A percentile compares a stretch with the other conserved stretches of the same genome.
These are phyloP conservation scores for Macrosteles quadrilineatus DNA, from an alignment of 1,140 invertebrate genomes.

Conservation along the genomic window DNA sequence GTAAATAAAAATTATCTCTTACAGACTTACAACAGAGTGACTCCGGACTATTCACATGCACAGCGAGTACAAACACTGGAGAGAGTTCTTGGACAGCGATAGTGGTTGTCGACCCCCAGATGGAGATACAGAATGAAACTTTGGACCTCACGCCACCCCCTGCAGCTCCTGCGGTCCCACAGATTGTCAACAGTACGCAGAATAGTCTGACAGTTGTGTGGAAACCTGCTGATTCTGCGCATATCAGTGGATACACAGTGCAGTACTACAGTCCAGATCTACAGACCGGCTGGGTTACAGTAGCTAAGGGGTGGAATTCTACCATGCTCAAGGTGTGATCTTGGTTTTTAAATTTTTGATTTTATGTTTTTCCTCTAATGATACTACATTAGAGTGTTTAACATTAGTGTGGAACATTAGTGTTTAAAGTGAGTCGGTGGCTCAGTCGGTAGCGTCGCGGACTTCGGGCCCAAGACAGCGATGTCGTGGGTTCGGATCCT, in stretches of 20 bases:
- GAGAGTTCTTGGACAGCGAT: constrained; percentile 80
- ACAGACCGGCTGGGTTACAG: constrained; percentile 73
- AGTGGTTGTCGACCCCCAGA: constrained; percentile 75
- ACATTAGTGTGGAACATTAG: too few relatives aligned
- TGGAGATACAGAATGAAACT: constrained; percentile 78
- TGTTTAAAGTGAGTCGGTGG: too few relatives aligned
- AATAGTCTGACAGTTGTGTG: constrained; percentile 39
- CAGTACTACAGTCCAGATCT: constrained; percentile 85
- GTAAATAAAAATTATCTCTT: constrained; percentile 31
- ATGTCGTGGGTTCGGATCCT: too few relatives aligned
- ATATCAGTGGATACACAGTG: constrained; percentile 72
- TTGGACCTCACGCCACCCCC: constrained; percentile 72
- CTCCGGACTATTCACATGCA: constrained; percentile 77
- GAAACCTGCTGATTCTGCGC: constrained; percentile 42
- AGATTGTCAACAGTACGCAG: constrained; percentile 70
- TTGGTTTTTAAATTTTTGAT: too few relatives aligned
- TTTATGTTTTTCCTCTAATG: too few relatives aligned
- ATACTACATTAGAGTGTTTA: too few relatives aligned
- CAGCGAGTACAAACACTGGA: constrained; percentile 75
- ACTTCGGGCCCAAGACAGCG: too few relatives aligned
- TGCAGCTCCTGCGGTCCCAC: constrained; percentile 71
- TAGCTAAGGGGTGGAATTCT: constrained; percentile 57
- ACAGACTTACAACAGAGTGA: constrained; percentile 72
- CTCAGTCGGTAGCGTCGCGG: too few relatives aligned
- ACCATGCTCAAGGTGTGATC: constrained; percentile 3